These are phyloP conservation scores for Tetramorium bicarinatum DNA, from an alignment of 2,888 invertebrate species.

Conservation along the genomic window DNA sequence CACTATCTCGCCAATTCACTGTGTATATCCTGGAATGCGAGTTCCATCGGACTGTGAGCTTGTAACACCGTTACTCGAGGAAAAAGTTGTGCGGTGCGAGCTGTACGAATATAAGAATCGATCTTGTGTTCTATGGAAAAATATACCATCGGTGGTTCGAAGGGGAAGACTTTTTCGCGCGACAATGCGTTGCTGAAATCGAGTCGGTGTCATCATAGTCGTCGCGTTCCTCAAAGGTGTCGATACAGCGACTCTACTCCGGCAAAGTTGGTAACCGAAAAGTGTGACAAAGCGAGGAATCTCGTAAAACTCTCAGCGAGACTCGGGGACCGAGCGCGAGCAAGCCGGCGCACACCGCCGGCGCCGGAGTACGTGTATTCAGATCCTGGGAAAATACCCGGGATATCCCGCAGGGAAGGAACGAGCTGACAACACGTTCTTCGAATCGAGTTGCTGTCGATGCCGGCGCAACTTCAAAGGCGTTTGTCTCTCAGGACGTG, in stretches of 20 bases:
- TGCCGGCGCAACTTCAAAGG: slow-evolving; percentile 60
- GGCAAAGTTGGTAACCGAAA: slow-evolving; percentile 69
- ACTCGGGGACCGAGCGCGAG: slow-evolving; percentile 24
- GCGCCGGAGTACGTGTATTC: slow-evolving; percentile 64
- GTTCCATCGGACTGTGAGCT: not conserved
- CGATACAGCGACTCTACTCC: slow-evolving; percentile 61
- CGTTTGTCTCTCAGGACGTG: slow-evolving; percentile 66
- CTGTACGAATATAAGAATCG: slow-evolving; percentile 13
- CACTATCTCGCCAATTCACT: slow-evolving; percentile 4
- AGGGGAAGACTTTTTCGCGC: slow-evolving; percentile 14
- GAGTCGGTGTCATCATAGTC: slow-evolving; percentile 51
- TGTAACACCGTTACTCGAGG: not conserved
- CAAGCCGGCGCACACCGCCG: slow-evolving; percentile 45
- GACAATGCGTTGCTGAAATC: slow-evolving; percentile 53
- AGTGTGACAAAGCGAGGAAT: slow-evolving; percentile 69
- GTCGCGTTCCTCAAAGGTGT: slow-evolving; percentile 50
- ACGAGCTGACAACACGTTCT: slow-evolving; percentile 63
- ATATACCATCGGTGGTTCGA: slow-evolving; percentile 34
- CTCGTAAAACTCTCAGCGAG: slow-evolving; percentile 62
- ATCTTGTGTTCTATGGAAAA: slow-evolving; percentile 49
- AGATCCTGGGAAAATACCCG: slow-evolving; percentile 68
- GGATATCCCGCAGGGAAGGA: slow-evolving; percentile 60
- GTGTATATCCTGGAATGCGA: not conserved
- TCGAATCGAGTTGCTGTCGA: slow-evolving; percentile 68
- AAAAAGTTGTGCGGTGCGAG: not conserved